Evolutionary conservation across 2,888 invertebrate species (phyloP), one percentile per base, ranked within the genome.

Genomic region (Oasisia sp.): DNA sequence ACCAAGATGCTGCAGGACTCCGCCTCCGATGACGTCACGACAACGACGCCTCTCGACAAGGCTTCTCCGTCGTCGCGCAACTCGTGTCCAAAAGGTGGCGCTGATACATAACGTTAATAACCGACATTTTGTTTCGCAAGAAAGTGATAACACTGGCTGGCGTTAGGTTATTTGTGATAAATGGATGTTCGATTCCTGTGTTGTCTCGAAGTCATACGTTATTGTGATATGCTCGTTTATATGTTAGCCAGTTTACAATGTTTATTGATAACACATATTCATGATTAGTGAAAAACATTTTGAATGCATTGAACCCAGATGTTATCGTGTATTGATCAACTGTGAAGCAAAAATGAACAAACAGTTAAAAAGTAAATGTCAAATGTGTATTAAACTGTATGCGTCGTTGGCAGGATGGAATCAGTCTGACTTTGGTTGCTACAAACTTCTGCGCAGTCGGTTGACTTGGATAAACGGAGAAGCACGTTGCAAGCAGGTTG

Each of bases 391-490:
- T n/a, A 74, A n/a, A 91, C 32, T 74, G 9, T 9, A 27, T 38
- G 89, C 38, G 19, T 92, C n/a, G 19, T 19, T 91, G n/a, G 38
- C 93, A 96, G 96, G 95, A 9, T 95, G 95, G 95, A 94, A 93
- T 1, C 94, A 95, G 91, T 95, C 93, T 92, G 95, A 95, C n/a
- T 94, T 94, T 1, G 94, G 94, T 11, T 96, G 96, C 93, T 96
- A 95, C 94, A 94, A 94, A 92, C 94, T 95, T 91, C 94, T 95
- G 58, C 94, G 95, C 45, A 95, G 95, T 38, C 94, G 94, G 89
- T 92, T 95, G 92, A 94, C 95, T 8, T 96, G 96, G 96, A 94
- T 95, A 92, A 95, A 95, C 2, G 95, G 95, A 0, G 95, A 95
- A 93, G 93, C 94, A 38, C 92, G 94, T 14, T 96, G 96, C 93